Percentiles rank a stretch among this genome's conserved stretches.
These are phyloP conservation scores for Trematocara zebra DNA, from an alignment of 2,113 vertebrate genomes.

Conservation along the genomic window DNA sequence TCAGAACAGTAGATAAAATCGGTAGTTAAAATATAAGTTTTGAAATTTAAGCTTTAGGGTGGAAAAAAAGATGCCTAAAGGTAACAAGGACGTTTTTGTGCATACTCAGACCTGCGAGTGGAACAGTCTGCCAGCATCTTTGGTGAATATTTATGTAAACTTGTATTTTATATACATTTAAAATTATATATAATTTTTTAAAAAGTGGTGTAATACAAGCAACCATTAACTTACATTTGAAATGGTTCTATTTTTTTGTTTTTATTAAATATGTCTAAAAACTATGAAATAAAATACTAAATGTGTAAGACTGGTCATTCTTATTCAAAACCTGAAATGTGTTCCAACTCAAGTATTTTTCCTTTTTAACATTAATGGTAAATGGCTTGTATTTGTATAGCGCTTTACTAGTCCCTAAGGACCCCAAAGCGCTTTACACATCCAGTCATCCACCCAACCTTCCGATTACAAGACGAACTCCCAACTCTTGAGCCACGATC, in stretches of 20 bases:
- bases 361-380: too few species aligned
- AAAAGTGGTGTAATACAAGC: background rate
- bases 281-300: background rate
- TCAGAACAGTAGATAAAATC: too few species aligned
- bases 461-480: too few species aligned
- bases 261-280: background rate
- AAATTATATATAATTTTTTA: fast-evolving
- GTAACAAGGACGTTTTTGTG: fast-evolving
- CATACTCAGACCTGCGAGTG: fast-evolving
- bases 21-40: too few species aligned
- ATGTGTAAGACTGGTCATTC: fast-evolving
- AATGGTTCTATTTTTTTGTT: background rate
- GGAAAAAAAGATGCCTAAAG: fast-evolving
- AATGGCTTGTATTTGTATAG: too few species aligned
- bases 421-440: too few species aligned
- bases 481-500: too few species aligned
- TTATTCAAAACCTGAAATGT: background rate
- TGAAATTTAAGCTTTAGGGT: too few species aligned
- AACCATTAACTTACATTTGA: fast-evolving
- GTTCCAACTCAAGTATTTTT: background rate
- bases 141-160: background rate
- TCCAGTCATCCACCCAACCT: too few species aligned
- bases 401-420: too few species aligned
- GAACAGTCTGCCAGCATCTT: background rate
- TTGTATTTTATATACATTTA: background rate